Conservation (phyloP, 2,888 invertebrate species). For the Brachypalpus laphriformis region DNA sequence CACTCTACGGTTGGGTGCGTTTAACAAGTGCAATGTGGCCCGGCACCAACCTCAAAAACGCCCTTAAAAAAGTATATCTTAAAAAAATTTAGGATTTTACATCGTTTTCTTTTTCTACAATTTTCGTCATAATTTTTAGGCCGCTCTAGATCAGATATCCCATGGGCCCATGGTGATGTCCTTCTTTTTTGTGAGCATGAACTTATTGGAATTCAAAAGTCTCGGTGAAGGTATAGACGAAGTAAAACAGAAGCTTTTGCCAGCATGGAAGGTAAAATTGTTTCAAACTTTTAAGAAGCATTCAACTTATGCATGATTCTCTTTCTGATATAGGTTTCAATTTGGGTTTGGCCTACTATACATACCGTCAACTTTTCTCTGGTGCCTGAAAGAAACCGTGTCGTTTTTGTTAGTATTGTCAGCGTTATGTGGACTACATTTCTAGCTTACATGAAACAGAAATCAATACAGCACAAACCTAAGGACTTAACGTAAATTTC, state of each 20-base stretch:
- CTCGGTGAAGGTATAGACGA: constrained; percentile 86
- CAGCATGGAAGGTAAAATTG: constrained; percentile 85
- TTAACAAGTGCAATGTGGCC: constrained; percentile 90
- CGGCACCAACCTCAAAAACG: constrained; percentile 87
- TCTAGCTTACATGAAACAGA: constrained; percentile 88
- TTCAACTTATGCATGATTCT: constrained; percentile 8
- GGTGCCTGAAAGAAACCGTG: constrained; percentile 89
- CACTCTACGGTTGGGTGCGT: constrained; percentile 90
- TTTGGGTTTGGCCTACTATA: constrained; percentile 88
- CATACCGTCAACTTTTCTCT: constrained; percentile 90
- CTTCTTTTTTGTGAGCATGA: constrained; percentile 90
- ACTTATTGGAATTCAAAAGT: constrained; percentile 87
- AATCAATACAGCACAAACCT: no score
- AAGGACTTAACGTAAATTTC: no score
- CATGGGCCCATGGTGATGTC: constrained; percentile 90
- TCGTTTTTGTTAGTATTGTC: constrained; percentile 88
- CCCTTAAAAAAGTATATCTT: constrained; percentile 86
- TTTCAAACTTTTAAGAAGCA: background rate
- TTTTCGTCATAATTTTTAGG: no score
- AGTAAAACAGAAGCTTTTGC: constrained; percentile 88
- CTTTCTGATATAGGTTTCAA: constrained; percentile 81
- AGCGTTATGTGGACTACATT: constrained; percentile 91
- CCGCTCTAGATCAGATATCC: constrained; percentile 88
- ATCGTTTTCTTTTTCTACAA: no score
- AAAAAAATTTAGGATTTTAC: no score